Evolutionary conservation across 2,888 invertebrate species (phyloP), one percentile per base, ranked within the genome.

Genomic region (Nomada ferruginata): DNA sequence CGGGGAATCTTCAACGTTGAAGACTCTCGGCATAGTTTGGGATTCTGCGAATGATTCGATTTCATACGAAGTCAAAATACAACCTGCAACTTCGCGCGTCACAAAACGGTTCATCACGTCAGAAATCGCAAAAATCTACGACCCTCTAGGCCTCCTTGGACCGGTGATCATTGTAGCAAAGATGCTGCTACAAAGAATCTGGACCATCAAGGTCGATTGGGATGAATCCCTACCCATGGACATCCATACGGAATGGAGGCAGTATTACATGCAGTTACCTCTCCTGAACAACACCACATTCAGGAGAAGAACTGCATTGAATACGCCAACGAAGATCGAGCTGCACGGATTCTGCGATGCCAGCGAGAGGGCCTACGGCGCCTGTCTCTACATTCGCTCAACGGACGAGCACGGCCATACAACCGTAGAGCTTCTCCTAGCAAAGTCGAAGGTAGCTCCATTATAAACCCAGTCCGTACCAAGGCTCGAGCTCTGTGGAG

Each of bases 51-150:
- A 71, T 15, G 82, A 88, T 36, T 15, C 69, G n/a, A 79, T 85
- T 13, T 42, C 55, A 0, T 85, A 84, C n/a, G 65, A 72, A 0
- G 83, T 84, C 1, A 69, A 72, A 2, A 60, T 70, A 2, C 5
- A 1, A 1, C 15, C 29, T 2, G 3, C 47, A 5, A 11, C 50
- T 5, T 18, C 18, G 2, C 20, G 23, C 23, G 2, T 68, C 15
- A 68, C 55, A 0, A 68, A 68, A 4, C 66, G 66, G 7, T 18
- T 53, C n/a, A 53, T 20, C 20, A 29, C 29, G 7, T 87, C 85
- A 2, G 81, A 86, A n/a, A 83, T 84, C 10, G 85, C 86, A 0
- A 84, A 75, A 57, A 85, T 87, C 1, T 90, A 82, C 50, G 87
- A 88, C 20, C 89, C 86, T 0, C 18, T 87, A 0, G 89, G 87